Evolutionary conservation across 2,797 vertebrate species (phyloP), one percentile per base, ranked within the genome.

Genomic region (Chiloscyllium punctatum): DNA sequence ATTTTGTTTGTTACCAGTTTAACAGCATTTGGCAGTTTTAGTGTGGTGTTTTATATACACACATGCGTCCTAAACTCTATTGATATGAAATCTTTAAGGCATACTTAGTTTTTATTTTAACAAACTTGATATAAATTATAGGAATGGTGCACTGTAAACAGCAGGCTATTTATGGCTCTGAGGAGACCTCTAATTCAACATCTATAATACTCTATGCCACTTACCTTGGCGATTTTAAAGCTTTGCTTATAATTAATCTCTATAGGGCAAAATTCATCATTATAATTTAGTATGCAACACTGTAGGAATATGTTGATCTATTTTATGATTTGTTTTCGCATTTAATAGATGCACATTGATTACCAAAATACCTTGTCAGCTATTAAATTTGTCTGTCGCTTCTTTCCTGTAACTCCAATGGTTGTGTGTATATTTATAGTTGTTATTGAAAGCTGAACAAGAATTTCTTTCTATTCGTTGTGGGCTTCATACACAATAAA

Each of bases 321-420:
- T 33, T 69, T 92, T 42, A 68, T 91, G 66, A 27, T 69, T 92
- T 68, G 18, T 91, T 92, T 37, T 92, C 90, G 42, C 90, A 92
- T 69, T 68, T 68, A 69, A 37, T n/a, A 42, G 66, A 23, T 69
- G 66, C 62, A 37, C n/a, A 27, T 84, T 92, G 90, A 69, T n/a
- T 69, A 27, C n/a, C 7, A 4, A 42, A n/a, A 69, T n/a, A 92
- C 68, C 62, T 68, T 68, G 68, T 92, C 90, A 69, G 66, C 42
- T 92, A 62, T 92, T 92, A 42, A 69, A 92, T 42, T 92, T 37
- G 37, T 68, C 9, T 37, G 30, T 91, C 0, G 5, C 37, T 90
- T 91, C 33, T 68, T 92, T 68, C 62, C 33, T 4, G 37, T 91
- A 68, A 37, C 8, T 1, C 33, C 16, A 92, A 48, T 68, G 16